These are phyloP conservation scores for Chelon labrosus DNA, from an alignment of 2,797 vertebrate species.

Conservation along the genomic window DNA sequence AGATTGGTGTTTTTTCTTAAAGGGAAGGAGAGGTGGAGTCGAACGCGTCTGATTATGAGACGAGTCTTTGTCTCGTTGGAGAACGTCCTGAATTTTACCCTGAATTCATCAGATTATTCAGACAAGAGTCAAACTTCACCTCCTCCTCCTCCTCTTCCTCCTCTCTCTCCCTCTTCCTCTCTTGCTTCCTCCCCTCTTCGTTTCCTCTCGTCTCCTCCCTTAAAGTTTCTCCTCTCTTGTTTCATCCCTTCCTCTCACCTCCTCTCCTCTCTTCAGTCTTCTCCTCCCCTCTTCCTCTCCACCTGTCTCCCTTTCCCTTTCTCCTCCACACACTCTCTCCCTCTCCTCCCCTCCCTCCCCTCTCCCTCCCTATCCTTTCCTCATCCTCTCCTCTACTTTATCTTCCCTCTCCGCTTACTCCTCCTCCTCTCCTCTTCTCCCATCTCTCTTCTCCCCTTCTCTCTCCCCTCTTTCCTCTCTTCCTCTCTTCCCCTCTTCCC, in stretches of 20 bases:
- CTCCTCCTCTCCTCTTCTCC: too few relatives aligned
- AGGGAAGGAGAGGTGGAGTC: conserved; percentile 74
- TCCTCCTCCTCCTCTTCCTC: too few relatives aligned
- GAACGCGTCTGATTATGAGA: conserved; percentile 42
- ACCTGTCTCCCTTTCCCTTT: background rate
- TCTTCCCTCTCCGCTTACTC: too few relatives aligned
- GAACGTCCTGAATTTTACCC: conserved; percentile 22
- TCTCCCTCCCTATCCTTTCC: too few relatives aligned
- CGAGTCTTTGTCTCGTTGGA: conserved; percentile 14
- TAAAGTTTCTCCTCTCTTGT: too few relatives aligned
- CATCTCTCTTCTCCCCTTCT: background rate
- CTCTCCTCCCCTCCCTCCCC: background rate
- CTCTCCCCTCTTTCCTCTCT: too few relatives aligned
- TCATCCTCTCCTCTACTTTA: too few relatives aligned
- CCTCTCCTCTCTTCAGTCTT: accelerated
- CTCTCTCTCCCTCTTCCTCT: too few relatives aligned
- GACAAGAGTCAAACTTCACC: conserved; percentile 11
- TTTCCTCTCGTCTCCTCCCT: too few relatives aligned
- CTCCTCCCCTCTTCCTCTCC: background rate
- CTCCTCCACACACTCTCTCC: too few relatives aligned
- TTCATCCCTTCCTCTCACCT: background rate
- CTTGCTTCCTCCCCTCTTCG: background rate
- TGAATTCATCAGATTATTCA: conserved; percentile 29
- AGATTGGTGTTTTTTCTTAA: conserved; percentile 82
- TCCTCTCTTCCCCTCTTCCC: too few relatives aligned